Evolutionary conservation across 2,113 vertebrate species (phyloP).

Genomic region (Chlorodrepanis virens): DNA sequence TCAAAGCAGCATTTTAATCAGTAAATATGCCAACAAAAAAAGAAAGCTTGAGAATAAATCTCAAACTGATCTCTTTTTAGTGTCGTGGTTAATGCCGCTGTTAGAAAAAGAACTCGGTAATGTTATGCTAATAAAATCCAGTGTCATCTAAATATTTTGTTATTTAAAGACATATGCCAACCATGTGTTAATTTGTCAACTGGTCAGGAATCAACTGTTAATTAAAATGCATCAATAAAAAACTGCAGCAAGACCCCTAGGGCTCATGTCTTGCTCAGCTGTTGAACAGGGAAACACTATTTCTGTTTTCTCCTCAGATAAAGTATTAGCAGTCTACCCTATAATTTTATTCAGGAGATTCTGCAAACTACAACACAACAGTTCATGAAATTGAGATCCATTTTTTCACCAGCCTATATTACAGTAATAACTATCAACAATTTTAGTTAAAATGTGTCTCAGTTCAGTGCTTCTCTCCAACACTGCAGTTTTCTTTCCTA

Average conservation of each 20-base stretch:
- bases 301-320: background rate
- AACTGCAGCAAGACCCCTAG: background rate
- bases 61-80: background rate
- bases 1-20: background rate
- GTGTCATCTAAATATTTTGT: background rate
- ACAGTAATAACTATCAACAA: background rate
- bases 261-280: background rate
- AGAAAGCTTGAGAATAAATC: background rate
- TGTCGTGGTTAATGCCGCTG: background rate
- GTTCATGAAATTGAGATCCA: background rate
- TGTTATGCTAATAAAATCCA: background rate
- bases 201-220: background rate
- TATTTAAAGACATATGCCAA: background rate
- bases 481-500: background rate
- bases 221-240: background rate
- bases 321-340: background rate
- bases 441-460: constrained; percentile 11
- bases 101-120: background rate
- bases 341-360: background rate
- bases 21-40: background rate
- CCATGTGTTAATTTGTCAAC: background rate
- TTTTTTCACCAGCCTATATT: background rate
- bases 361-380: background rate
- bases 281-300: background rate
- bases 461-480: background rate